Evolutionary conservation across 2,797 vertebrate species (phyloP), one percentile per base, ranked within the genome.

Genomic region (Oreortyx pictus): DNA sequence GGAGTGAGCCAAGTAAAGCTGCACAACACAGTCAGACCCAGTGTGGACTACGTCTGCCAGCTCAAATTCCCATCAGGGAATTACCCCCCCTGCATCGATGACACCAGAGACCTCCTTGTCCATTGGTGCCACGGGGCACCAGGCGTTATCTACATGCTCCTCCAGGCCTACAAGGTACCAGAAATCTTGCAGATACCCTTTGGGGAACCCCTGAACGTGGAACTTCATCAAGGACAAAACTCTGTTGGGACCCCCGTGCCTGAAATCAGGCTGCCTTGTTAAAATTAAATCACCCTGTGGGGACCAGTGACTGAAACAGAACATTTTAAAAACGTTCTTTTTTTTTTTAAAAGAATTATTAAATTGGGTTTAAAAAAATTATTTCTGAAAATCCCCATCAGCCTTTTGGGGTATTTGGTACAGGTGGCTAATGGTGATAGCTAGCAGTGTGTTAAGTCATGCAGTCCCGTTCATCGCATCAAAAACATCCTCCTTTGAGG

Each of bases 41-140:
- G 99, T 2, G 98, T 99, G 39, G 99, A 99, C 95, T 98, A 98
- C 4, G 97, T 99, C 81, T 98, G 98, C 94, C 98, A 97, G 31
- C 98, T 99, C 33, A 98, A 98, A 94, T 98, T 99, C 91, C 98
- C 98, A 3, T 97, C 99, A 0, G 99, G 99, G 77, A 99, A 99
- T 96, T 99, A 98, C 96, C 99, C 99, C 4, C 98, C 99, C 0
- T 99, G 99, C 92, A 89, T 99, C 7, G 98, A 98, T 2, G 99
- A 99, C 41, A 97, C 96, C 25, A 98, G 98, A 25, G 99, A 99
- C 96, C 97, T 98, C 22, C 98, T 99, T 52, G 98, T 99, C 43
- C 99, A 99, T 94, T 99, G 99, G 99, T 99, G 99, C 96, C 99
- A 99, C 1, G 99, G 99, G 2, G 97, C 99, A 7, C 99, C 99